Evolutionary conservation across 1,140 invertebrate species (phyloP).

Genomic region (Thrips palmi): DNA sequence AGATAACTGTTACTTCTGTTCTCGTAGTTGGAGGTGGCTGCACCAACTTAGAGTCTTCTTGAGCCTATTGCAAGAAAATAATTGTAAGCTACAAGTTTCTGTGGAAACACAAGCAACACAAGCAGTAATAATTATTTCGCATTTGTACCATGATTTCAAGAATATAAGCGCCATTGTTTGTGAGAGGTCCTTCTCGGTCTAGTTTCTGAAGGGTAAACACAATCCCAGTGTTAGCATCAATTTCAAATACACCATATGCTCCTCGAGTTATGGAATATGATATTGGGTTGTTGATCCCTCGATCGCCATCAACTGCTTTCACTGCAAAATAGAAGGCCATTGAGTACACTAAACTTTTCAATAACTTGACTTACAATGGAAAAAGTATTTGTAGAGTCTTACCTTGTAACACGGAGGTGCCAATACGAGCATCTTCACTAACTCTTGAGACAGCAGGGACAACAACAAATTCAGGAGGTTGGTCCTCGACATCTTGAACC

Average conservation of each 20-base stretch:
- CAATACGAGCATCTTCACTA: slow-evolving; percentile 63
- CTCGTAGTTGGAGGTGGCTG: slow-evolving; percentile 50
- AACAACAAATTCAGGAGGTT: slow-evolving; percentile 74
- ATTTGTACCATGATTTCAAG: slow-evolving; percentile 52
- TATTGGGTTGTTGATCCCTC: slow-evolving; percentile 77
- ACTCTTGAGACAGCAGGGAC: slow-evolving; percentile 73
- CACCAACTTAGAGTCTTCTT: slow-evolving; percentile 38
- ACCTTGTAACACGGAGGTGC: slow-evolving; percentile 66
- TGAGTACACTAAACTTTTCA: not conserved
- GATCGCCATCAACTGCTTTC: slow-evolving; percentile 78
- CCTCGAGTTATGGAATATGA: slow-evolving; percentile 62
- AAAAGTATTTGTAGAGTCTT: slow-evolving; percentile 9
- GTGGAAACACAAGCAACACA: not conserved
- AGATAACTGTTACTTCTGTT: slow-evolving; percentile 80
- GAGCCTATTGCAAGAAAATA: slow-evolving; percentile 29
- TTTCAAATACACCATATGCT: slow-evolving; percentile 45
- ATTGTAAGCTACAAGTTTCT: slow-evolving; percentile 1
- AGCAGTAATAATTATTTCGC: not conserved
- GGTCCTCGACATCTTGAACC: slow-evolving; percentile 76
- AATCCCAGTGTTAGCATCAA: slow-evolving; percentile 60
- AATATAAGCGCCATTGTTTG: slow-evolving; percentile 69
- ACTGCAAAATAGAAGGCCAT: slow-evolving; percentile 31
- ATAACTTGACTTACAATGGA: not conserved
- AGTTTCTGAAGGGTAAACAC: slow-evolving; percentile 56
- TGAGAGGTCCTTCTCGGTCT: slow-evolving; percentile 64